Evolutionary conservation across 2,797 vertebrate genomes (phyloP).

Genomic region (Nasua narica): DNA sequence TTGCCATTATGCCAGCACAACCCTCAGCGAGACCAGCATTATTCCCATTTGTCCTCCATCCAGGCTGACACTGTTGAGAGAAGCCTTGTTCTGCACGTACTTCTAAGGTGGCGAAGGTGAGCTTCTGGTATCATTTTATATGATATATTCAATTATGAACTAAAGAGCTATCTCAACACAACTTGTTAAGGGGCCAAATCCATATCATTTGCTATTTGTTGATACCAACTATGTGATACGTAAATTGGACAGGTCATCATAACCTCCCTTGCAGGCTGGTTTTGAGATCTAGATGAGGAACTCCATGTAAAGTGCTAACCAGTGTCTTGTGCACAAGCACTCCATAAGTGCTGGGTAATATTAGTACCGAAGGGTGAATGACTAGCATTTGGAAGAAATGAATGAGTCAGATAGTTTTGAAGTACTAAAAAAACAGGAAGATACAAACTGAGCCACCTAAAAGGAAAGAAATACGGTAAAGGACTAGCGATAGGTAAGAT

Average conservation of each 20-base stretch:
- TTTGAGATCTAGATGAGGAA: neutral
- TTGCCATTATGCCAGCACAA: neutral
- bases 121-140: neutral
- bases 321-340: neutral
- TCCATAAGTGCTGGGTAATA: neutral
- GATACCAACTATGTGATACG: neutral
- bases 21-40: neutral
- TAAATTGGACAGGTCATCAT: neutral
- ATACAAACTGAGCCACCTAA: neutral
- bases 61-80: conserved; percentile 12
- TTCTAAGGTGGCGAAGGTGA: neutral
- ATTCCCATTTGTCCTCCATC: neutral
- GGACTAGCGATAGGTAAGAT: neutral
- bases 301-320: neutral
- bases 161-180: neutral
- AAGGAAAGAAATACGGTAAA: conserved; percentile 38
- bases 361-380: neutral
- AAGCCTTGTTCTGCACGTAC: conserved; percentile 15
- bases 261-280: neutral
- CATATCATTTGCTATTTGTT: neutral
- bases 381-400: neutral
- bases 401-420: neutral
- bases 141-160: conserved; percentile 5
- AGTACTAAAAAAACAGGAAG: neutral
- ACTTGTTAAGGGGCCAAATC: conserved; percentile 12